Evolutionary conservation across 1,140 invertebrate species (phyloP).

Genomic region (Heliothis virescens): DNA sequence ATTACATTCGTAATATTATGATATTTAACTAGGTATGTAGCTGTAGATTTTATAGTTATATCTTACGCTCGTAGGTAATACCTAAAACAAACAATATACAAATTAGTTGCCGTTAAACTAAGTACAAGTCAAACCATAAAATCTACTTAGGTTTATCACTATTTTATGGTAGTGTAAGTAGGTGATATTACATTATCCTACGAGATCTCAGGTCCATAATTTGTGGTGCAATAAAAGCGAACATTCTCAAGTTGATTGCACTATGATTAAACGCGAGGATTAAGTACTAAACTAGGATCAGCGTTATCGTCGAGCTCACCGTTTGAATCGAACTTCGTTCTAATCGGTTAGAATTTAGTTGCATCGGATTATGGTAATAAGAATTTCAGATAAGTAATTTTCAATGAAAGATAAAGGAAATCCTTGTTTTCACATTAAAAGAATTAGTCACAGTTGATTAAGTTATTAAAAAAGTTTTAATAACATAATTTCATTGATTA

Average conservation of each 20-base stretch:
- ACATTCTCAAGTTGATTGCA: slow-evolving; percentile 44
- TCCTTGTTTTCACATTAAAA: background rate
- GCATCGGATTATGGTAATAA: slow-evolving; percentile 27
- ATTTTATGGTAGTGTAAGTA: slow-evolving; percentile 14
- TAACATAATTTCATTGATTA: too few species aligned
- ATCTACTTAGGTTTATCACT: slow-evolving; percentile 30
- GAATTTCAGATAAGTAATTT: background rate
- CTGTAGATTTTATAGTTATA: too few species aligned
- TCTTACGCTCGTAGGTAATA: too few species aligned
- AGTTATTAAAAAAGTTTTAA: too few species aligned
- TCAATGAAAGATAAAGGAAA: slow-evolving; percentile 7
- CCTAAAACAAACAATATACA: too few species aligned
- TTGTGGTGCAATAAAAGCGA: slow-evolving; percentile 57
- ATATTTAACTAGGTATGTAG: too few species aligned
- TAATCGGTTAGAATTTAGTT: slow-evolving; percentile 19
- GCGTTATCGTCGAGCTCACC: slow-evolving; percentile 18
- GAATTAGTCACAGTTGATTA: too few species aligned
- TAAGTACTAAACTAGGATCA: slow-evolving; percentile 38
- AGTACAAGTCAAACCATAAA: background rate
- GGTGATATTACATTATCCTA: slow-evolving; percentile 20
- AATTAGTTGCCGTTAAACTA: background rate
- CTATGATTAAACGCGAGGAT: slow-evolving; percentile 30
- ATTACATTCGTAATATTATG: too few species aligned
- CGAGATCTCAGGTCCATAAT: slow-evolving; percentile 44
- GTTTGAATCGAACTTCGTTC: slow-evolving; percentile 26